These are phyloP conservation scores for Solenodon paradoxus DNA, from an alignment of 2,113 vertebrate genomes.

Conservation along the genomic window DNA sequence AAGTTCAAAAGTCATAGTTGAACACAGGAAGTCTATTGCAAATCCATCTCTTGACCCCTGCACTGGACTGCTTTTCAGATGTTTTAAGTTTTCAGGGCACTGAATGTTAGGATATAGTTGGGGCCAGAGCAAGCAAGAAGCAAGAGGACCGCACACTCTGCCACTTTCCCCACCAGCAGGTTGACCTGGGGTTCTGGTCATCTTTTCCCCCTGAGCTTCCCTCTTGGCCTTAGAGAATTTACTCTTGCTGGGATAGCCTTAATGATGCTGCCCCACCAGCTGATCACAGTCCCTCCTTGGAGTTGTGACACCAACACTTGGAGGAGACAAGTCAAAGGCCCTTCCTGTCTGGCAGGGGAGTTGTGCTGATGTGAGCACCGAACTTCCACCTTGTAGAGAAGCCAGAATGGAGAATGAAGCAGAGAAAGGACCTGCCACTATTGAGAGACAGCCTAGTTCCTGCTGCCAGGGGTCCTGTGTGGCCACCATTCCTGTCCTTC, in stretches of 20 bases:
- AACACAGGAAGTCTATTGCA: background rate
- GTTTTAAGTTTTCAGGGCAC: background rate
- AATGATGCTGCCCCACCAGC: background rate
- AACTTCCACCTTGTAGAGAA: background rate
- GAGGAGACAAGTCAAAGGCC: background rate
- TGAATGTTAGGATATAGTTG: background rate
- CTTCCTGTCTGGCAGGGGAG: background rate
- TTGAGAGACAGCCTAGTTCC: background rate
- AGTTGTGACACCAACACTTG: background rate
- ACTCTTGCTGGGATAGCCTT: background rate
- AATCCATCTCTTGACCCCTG: background rate
- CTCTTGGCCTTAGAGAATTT: background rate
- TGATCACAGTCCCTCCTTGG: background rate
- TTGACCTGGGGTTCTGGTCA: background rate
- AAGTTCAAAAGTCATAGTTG: background rate
- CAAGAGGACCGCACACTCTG: background rate
- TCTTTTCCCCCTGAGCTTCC: background rate
- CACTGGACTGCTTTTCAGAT: background rate
- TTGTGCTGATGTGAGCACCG: background rate
- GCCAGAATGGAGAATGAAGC: background rate
- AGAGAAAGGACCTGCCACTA: background rate
- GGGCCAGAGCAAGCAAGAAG: background rate
- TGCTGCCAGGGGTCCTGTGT: background rate
- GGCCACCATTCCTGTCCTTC: background rate
- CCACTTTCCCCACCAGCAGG: rapidly evolving